Evolutionary conservation across 2,797 vertebrate genomes (phyloP).

Genomic region (Aplochiton taeniatus): DNA sequence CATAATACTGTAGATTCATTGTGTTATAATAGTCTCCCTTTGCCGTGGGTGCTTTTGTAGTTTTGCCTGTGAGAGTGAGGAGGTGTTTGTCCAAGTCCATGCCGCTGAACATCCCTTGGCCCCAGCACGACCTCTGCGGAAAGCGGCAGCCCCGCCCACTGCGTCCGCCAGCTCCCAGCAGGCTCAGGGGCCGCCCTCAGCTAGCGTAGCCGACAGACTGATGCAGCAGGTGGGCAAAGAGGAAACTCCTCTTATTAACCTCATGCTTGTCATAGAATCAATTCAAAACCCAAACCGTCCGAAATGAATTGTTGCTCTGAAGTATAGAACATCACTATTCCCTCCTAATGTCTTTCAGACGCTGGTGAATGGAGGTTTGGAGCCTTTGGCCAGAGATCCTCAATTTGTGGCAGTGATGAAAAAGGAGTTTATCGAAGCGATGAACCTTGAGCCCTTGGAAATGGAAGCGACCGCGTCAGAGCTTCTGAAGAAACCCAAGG

Average conservation of each 20-base stretch:
- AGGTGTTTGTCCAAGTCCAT: background rate
- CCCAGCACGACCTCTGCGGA: constrained; percentile 5
- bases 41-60: constrained; percentile 11
- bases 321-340: background rate
- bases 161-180: constrained; percentile 19
- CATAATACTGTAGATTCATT: too few relatives aligned
- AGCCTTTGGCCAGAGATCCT: constrained; percentile 58
- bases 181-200: background rate
- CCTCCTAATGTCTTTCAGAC: constrained; percentile 56
- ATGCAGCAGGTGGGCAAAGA: constrained; percentile 70
- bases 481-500: constrained; percentile 52
- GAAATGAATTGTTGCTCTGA: too few relatives aligned
- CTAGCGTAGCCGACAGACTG: constrained; percentile 64
- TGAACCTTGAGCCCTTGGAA: constrained; percentile 60
- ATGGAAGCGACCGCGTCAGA: constrained; percentile 65
- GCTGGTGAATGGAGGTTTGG: constrained; percentile 65
- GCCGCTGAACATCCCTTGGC: background rate
- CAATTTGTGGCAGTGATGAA: constrained; percentile 62
- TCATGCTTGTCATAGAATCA: background rate
- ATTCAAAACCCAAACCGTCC: too few relatives aligned
- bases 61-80: constrained; percentile 10
- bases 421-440: constrained; percentile 66
- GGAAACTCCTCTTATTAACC: background rate
- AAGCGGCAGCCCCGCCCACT: background rate
- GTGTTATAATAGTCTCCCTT: background rate